Percentiles rank a stretch among this genome's conserved stretches.
Evolutionary conservation across 2,888 invertebrate genomes (phyloP).

Genomic region (Carcina quercana): DNA sequence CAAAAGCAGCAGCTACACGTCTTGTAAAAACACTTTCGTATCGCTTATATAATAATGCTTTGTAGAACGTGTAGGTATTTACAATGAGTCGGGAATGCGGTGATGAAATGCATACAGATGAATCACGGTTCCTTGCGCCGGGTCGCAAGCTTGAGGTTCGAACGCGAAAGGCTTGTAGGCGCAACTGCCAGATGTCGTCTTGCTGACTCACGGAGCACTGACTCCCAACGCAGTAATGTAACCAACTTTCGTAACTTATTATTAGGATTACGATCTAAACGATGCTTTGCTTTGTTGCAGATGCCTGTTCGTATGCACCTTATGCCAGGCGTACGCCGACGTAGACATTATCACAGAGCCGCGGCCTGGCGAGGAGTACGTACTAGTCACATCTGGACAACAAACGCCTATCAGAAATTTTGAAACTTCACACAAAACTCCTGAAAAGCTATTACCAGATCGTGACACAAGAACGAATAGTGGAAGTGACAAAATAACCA

Average conservation of each 20-base stretch:
- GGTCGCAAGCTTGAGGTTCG: slow-evolving; percentile 17
- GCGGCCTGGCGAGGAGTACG: slow-evolving; percentile 79
- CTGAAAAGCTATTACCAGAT: slow-evolving; percentile 61
- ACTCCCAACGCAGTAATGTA: slow-evolving; percentile 34
- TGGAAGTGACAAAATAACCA: slow-evolving; percentile 60
- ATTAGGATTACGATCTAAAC: slow-evolving; percentile 22
- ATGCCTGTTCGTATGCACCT: slow-evolving; percentile 62
- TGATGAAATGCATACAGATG: slow-evolving; percentile 52
- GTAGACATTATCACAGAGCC: slow-evolving; percentile 78
- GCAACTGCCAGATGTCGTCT: slow-evolving; percentile 48
- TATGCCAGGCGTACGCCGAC: slow-evolving; percentile 60
- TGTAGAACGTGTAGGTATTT: slow-evolving; percentile 16
- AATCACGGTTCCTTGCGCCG: slow-evolving; percentile 46
- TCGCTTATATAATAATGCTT: slow-evolving; percentile 21
- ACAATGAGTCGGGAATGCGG: slow-evolving; percentile 35
- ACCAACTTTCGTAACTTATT: slow-evolving; percentile 35
- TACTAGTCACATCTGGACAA: slow-evolving; percentile 74
- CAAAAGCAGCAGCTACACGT: no score
- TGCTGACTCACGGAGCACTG: slow-evolving; percentile 55
- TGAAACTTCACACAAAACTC: slow-evolving; percentile 83
- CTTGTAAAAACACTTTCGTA: slow-evolving; percentile 24
- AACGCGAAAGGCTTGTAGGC: slow-evolving; percentile 29
- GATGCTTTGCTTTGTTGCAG: slow-evolving; percentile 56
- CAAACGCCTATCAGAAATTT: slow-evolving; percentile 70
- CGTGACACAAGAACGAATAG: slow-evolving; percentile 45